These are phyloP conservation scores for Gyps fulvus DNA, from an alignment of 2,113 vertebrate species.

Conservation along the genomic window DNA sequence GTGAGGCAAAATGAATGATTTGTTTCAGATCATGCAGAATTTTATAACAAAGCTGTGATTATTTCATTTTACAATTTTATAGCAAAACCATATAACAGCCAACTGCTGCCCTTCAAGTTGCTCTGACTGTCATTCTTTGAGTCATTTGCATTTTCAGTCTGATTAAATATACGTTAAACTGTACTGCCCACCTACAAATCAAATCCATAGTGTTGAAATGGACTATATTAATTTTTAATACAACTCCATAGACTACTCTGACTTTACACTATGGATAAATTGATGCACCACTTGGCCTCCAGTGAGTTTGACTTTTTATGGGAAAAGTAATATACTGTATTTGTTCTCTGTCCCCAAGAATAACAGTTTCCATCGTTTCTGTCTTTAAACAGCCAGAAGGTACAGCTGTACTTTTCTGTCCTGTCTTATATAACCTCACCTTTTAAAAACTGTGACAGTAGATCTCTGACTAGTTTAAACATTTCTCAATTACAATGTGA, in stretches of 20 bases:
- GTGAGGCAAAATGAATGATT: not conserved
- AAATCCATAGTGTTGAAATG: not conserved
- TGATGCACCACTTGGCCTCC: not conserved
- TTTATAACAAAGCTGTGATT: not conserved
- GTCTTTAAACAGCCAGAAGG: not conserved
- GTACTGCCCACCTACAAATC: not conserved
- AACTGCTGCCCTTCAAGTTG: not conserved
- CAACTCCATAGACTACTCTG: not conserved
- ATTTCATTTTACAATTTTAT: not conserved
- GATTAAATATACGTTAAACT: not conserved
- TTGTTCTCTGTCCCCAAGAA: not conserved
- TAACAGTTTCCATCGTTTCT: not conserved
- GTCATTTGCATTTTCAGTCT: not conserved
- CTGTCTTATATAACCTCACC: not conserved
- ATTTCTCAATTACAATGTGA: not conserved
- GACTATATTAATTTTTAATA: not conserved
- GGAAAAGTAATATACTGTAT: not conserved
- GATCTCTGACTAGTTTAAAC: constrained; percentile 17
- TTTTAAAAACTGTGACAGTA: not conserved
- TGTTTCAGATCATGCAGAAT: not conserved
- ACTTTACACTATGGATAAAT: not conserved
- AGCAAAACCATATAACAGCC: not conserved
- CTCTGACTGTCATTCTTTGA: not conserved
- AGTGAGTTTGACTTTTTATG: not conserved
- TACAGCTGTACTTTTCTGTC: not conserved